Evolutionary conservation across 1,140 invertebrate species (phyloP).

Genomic region (Archivesica marissinica): DNA sequence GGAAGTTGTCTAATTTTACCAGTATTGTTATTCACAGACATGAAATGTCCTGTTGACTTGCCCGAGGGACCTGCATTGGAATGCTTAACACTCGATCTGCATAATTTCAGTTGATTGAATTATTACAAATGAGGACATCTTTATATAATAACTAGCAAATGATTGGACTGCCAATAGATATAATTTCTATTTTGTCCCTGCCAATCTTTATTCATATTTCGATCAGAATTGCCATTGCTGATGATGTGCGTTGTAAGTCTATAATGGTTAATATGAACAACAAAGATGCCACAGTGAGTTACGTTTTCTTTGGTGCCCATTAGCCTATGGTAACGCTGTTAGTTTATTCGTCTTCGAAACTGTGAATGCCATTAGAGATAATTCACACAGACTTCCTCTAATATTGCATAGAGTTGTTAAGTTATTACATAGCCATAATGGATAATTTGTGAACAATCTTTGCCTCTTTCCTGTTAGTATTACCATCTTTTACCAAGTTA

Average conservation of each 20-base stretch:
- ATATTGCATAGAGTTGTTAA: no score
- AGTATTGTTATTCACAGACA: slow-evolving; percentile 23
- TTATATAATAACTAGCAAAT: slow-evolving; percentile 1
- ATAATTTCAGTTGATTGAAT: not conserved
- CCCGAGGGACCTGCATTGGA: not conserved
- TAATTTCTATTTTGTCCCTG: not conserved
- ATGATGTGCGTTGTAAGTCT: not conserved
- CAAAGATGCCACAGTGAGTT: no score
- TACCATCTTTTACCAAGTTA: no score
- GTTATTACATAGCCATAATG: no score
- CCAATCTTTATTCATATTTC: not conserved
- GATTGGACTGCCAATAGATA: not conserved
- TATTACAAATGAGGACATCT: slow-evolving; percentile 16
- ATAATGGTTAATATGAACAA: not conserved
- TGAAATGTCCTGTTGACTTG: slow-evolving; percentile 8
- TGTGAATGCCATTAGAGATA: no score
- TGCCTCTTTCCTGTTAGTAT: no score
- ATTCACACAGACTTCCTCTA: no score
- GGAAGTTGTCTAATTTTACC: not conserved
- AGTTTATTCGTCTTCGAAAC: no score
- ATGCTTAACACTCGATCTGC: not conserved
- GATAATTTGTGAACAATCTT: no score
- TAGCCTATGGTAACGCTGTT: no score
- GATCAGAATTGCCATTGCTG: not conserved
- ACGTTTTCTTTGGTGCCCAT: no score